A percentile compares a stretch with the other conserved stretches of the same genome.
Conservation (phyloP, 2,888 invertebrate species). For the Drosophila prolongata region DNA sequence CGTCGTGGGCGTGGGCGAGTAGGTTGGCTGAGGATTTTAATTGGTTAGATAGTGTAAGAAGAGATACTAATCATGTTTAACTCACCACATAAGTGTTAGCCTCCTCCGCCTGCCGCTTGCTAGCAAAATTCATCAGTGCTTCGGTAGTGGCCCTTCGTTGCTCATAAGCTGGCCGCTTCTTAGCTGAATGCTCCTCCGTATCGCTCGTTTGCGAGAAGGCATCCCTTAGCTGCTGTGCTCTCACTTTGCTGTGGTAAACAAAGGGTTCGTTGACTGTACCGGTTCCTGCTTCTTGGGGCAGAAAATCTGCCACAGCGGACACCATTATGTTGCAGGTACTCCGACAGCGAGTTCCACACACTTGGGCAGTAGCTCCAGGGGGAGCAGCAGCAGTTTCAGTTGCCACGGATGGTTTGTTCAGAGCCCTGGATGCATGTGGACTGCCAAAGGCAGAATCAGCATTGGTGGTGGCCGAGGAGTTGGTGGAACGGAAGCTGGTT, state of each 20-base stretch:
- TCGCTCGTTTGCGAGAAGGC: constrained; percentile 84
- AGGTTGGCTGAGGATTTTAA: constrained; percentile 63
- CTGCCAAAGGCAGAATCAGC: constrained; percentile 85
- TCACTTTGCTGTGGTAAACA: constrained; percentile 81
- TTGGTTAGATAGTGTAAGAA: not conserved
- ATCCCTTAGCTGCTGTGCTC: constrained; percentile 83
- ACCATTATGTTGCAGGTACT: constrained; percentile 90
- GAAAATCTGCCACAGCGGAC: constrained; percentile 84
- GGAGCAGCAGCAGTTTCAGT: constrained; percentile 1
- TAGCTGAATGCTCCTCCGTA: constrained; percentile 79
- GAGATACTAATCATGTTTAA: not conserved
- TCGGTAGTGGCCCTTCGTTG: constrained; percentile 81
- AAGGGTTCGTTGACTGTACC: constrained; percentile 74
- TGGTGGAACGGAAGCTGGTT: constrained; percentile 82
- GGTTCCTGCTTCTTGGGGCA: constrained; percentile 46
- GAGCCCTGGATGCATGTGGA: constrained; percentile 77
- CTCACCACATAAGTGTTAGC: constrained; percentile 83
- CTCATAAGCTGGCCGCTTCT: constrained; percentile 68
- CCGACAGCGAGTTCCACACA: constrained; percentile 85
- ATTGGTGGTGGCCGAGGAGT: constrained; percentile 82
- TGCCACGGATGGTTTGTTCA: constrained; percentile 18
- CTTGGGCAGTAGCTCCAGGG: constrained; percentile 54
- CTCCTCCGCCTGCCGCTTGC: constrained; percentile 78
- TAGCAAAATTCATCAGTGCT: constrained; percentile 65
- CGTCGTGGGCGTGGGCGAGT: constrained; percentile 65